Conservation (phyloP, 2,113 vertebrate species). For the Syrrhaptes paradoxus region DNA sequence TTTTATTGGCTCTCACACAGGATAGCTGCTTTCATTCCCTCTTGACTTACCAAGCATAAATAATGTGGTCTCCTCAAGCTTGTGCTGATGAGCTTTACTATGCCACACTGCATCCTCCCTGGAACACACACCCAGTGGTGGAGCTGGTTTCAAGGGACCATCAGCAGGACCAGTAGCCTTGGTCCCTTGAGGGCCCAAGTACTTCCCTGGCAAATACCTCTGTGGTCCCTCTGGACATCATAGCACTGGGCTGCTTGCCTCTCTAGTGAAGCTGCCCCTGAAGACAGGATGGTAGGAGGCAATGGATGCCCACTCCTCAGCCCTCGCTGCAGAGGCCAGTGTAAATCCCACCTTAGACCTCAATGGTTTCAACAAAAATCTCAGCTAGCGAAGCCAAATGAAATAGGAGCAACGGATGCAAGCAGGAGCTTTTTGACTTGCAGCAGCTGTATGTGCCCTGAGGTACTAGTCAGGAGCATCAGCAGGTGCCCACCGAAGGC, state of each 20-base stretch:
- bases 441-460: background rate
- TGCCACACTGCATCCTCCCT: background rate
- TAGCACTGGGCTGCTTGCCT: background rate
- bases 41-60: background rate
- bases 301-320: background rate
- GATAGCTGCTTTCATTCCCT: background rate
- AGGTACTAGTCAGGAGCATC: background rate
- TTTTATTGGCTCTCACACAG: background rate
- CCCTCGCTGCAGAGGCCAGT: background rate
- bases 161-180: background rate
- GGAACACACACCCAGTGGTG: background rate
- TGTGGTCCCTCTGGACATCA: background rate
- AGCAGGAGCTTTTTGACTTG: background rate
- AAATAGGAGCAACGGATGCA: background rate
- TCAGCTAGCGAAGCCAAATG: background rate
- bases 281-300: background rate
- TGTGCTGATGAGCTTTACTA: background rate
- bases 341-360: background rate
- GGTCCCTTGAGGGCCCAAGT: background rate
- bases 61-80: background rate
- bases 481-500: background rate
- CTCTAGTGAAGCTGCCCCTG: background rate
- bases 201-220: background rate
- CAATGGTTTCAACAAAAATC: background rate
- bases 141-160: background rate